These are phyloP conservation scores for Heptranchias perlo DNA, from an alignment of 2,113 vertebrate species.

Conservation along the genomic window DNA sequence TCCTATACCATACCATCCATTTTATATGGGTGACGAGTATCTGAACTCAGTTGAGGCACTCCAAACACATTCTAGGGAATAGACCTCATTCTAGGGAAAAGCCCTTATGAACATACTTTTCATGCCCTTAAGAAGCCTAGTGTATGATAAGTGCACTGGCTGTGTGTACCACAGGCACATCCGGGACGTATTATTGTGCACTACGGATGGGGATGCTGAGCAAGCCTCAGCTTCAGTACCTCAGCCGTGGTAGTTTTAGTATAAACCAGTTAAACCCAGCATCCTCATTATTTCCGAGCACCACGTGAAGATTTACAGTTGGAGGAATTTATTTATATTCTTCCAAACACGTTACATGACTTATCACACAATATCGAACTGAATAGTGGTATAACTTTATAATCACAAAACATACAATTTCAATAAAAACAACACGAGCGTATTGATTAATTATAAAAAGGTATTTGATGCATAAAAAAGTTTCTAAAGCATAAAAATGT, in stretches of 20 bases:
- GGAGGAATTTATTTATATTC: not conserved
- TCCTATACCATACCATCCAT: not conserved
- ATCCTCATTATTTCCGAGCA: not conserved
- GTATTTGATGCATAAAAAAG: not conserved
- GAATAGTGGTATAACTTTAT: not conserved
- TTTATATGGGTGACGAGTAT: not conserved
- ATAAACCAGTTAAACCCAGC: not conserved
- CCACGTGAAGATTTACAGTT: not conserved
- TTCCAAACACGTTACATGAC: not conserved
- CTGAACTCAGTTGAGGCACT: not conserved
- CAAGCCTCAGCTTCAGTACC: not conserved
- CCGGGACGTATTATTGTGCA: not conserved
- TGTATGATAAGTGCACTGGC: not conserved
- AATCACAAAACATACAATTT: not conserved
- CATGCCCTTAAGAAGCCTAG: not conserved
- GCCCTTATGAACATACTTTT: not conserved
- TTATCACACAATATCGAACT: not conserved
- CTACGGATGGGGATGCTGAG: too few species aligned
- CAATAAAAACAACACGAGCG: not conserved
- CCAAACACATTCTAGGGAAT: not conserved
- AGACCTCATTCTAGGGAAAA: not conserved
- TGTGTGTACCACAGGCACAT: not conserved
- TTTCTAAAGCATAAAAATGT: not conserved
- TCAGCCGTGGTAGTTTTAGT: not conserved
- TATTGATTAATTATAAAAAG: not conserved